These are phyloP conservation scores for Eulemur macaco DNA, from an alignment of 2,113 vertebrate genomes.

Conservation along the genomic window DNA sequence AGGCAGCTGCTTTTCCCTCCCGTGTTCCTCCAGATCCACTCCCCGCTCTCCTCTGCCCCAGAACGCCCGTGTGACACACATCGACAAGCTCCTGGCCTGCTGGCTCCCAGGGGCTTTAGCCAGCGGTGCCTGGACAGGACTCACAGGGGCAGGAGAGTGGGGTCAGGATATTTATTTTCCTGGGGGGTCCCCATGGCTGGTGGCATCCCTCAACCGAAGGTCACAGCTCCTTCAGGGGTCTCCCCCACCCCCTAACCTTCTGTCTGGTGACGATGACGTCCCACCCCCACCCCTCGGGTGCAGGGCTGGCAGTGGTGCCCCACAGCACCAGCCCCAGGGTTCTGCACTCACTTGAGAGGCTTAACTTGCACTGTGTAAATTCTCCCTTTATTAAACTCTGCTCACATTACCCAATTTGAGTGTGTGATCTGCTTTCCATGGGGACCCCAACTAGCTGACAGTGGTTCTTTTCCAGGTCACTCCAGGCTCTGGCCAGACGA, in stretches of 20 bases:
- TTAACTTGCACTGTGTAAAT: not conserved
- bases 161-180: not conserved
- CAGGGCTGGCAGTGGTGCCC: not conserved
- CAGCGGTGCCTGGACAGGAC: not conserved
- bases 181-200: not conserved
- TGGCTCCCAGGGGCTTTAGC: not conserved
- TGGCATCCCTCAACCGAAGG: not conserved
- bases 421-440: not conserved
- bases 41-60: not conserved
- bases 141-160: not conserved
- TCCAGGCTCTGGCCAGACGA: not conserved
- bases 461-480: not conserved
- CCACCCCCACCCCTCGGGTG: not conserved
- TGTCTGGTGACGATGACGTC: not conserved
- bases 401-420: not conserved
- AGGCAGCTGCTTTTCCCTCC: not conserved
- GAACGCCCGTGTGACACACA: accelerated
- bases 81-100: too few species aligned
- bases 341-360: not conserved
- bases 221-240: not conserved
- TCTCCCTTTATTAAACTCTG: not conserved
- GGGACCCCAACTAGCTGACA: not conserved
- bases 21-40: not conserved
- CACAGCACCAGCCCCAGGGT: not conserved
- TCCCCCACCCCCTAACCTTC: accelerated